Base-by-base conservation (phyloP, 2,113 vertebrate genomes). In the Varanus komodoensis region DNA sequence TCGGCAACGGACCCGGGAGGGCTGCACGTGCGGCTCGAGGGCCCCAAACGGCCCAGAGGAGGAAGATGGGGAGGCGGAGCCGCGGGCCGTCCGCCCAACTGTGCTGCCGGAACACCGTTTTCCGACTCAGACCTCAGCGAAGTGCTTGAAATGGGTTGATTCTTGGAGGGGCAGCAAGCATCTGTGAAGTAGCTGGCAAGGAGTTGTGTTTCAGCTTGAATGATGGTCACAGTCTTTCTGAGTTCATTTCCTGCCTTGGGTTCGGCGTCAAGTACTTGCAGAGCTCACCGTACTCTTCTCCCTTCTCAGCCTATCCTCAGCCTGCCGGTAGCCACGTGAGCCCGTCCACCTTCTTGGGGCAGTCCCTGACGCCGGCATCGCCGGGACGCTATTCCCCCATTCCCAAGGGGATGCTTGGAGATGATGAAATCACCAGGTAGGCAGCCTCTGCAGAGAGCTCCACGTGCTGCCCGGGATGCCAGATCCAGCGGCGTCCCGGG, bases 311-410 rank as follows among this genome's bases (percentile, higher is more conserved):
- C 82, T 98, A 97, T 96, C 97, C 98, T 88, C 98, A 98, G 80
- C 98, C 98, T 93, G 93, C 98, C 93, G 99, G 99, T 95, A 99
- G 99, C 95, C 99, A 99, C 97, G 97, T 99, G 97, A 98, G 96
- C 93, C 95, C 98, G 32, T 97, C 98, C 85, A 96, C 93, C 95
- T 99, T 98, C 96, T 68, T 99, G 97, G 96, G 97, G 38, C 99
- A 98, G 93, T 80, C 97, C 0, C 64, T 97, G 32, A 97, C 98
- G 3, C 98, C 98, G 23, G 95, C 98, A 3, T 97, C 98, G 50
- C 98, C 98, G 3, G 97, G 98, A 69, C 96, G 98, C 86, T 99
- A 98, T 61, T 99, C 98, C 0, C 99, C 99, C 6, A 96, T 98
- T 82, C 98, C 98, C 7, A 99, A 99, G 97, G 97, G 97, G 96